Evolutionary conservation across 1,140 invertebrate genomes (phyloP).

Genomic region (Asobara japonica): DNA sequence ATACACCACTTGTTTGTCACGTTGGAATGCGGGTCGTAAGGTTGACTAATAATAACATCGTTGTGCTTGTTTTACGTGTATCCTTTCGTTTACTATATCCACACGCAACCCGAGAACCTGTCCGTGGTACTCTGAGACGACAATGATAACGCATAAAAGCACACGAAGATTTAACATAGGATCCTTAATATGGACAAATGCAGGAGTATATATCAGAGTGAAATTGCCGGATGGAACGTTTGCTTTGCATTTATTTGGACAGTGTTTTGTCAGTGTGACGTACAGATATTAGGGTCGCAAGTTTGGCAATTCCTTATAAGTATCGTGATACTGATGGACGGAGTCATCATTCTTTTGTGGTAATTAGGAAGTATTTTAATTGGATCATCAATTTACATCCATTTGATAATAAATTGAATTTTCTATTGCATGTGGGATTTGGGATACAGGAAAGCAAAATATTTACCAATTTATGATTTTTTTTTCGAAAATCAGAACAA

Average conservation of each 20-base stretch:
- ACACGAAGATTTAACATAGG: conserved; percentile 6
- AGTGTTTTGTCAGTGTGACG: conserved; percentile 57
- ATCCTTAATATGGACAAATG: conserved; percentile 63
- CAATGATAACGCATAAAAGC: conserved; percentile 41
- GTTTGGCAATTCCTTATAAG: background rate
- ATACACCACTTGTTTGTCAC: conserved; percentile 17
- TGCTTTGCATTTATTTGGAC: conserved; percentile 63
- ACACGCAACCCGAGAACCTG: conserved; percentile 15
- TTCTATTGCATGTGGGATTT: too few species aligned
- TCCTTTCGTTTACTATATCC: conserved; percentile 9
- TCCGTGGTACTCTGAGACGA: conserved; percentile 4
- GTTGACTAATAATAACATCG: conserved; percentile 18
- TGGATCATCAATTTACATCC: background rate
- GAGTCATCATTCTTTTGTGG: background rate
- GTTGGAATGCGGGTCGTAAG: conserved; percentile 1
- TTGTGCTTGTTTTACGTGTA: conserved; percentile 8
- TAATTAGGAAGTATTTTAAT: background rate
- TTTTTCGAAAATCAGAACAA: too few species aligned
- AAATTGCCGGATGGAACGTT: conserved; percentile 44
- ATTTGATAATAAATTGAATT: background rate
- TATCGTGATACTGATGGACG: background rate
- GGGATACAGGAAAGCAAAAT: too few species aligned
- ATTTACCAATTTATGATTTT: too few species aligned
- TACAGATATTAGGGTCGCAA: conserved; percentile 1
- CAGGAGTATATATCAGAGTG: conserved; percentile 56